A percentile compares a stretch with the other conserved stretches of the same genome.
Evolutionary conservation across 2,797 vertebrate genomes (phyloP).

Genomic region (Scarus forsteni): DNA sequence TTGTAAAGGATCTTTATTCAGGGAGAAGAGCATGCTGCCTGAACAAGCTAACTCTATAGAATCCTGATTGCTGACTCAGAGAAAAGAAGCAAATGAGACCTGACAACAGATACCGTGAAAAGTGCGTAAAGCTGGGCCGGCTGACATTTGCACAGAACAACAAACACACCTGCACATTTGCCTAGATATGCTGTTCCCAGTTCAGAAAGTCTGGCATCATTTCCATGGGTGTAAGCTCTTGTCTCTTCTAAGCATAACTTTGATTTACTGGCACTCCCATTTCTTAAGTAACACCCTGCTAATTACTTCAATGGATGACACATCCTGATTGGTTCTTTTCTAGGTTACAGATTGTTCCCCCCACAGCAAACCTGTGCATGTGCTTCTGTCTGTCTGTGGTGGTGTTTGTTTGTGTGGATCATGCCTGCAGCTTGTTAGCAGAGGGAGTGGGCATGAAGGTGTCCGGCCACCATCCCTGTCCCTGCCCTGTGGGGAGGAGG

Average conservation of each 20-base stretch:
- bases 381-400: constrained; percentile 7
- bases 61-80: constrained; percentile 8
- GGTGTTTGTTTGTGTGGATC: constrained; percentile 21
- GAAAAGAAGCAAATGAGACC: background rate
- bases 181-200: constrained; percentile 17
- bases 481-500: constrained; percentile 63
- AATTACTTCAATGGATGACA: constrained; percentile 29
- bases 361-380: constrained; percentile 36
- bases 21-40: constrained; percentile 8
- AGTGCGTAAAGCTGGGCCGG: constrained; percentile 24
- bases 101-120: constrained; percentile 1
- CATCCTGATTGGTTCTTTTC: constrained; percentile 19
- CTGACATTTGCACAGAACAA: constrained; percentile 15
- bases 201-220: constrained; percentile 24
- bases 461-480: constrained; percentile 53
- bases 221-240: background rate
- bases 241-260: constrained; percentile 47
- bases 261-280: constrained; percentile 28
- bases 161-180: constrained; percentile 22
- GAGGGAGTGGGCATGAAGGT: constrained; percentile 47
- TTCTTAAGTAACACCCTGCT: constrained; percentile 21
- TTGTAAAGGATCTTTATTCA: constrained; percentile 14
- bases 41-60: constrained; percentile 38
- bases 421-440: constrained; percentile 33
- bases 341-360: constrained; percentile 47